Evolutionary conservation across 2,797 vertebrate genomes (phyloP).

Genomic region (Intellagama lesueurii): DNA sequence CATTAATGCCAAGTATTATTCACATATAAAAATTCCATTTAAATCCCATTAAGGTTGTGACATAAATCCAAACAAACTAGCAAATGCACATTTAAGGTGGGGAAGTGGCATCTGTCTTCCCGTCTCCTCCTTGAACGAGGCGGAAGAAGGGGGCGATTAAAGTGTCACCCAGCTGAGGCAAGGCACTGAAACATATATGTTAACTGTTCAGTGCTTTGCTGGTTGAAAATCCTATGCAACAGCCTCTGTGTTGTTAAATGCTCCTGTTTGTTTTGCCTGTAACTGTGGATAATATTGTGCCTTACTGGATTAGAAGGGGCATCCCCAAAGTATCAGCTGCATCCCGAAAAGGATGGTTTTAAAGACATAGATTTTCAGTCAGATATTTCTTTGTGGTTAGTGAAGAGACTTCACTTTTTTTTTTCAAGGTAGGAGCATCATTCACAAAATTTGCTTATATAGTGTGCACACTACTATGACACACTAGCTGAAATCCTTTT

Average conservation of each 20-base stretch:
- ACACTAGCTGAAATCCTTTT: too few species aligned
- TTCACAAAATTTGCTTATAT: too few species aligned
- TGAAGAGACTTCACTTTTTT: conserved; percentile 31
- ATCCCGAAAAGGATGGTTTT: conserved; percentile 46
- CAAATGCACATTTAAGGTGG: conserved; percentile 80
- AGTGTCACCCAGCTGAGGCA: conserved; percentile 59
- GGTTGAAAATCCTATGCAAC: conserved; percentile 42
- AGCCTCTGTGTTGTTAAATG: conserved; percentile 61
- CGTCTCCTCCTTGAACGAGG: conserved; percentile 63
- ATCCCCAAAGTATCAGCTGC: not conserved
- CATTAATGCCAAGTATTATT: conserved; percentile 81
- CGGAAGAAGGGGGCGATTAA: conserved; percentile 68
- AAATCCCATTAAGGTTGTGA: conserved; percentile 84
- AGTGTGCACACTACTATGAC: too few species aligned
- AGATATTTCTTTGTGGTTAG: conserved; percentile 64
- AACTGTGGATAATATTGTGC: conserved; percentile 48
- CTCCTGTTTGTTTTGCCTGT: conserved; percentile 62
- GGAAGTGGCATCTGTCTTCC: conserved; percentile 81
- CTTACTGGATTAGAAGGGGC: conserved; percentile 29
- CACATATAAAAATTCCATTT: conserved; percentile 84
- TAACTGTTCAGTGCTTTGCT: conserved; percentile 48
- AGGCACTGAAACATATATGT: conserved; percentile 60
- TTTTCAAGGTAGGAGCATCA: too few species aligned
- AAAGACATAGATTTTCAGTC: conserved; percentile 64
- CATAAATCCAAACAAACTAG: conserved; percentile 85